A percentile compares a stretch with the other conserved stretches of the same genome.
These are phyloP conservation scores for Neodiprion lecontei DNA, from an alignment of 1,140 invertebrate species.

Conservation along the genomic window DNA sequence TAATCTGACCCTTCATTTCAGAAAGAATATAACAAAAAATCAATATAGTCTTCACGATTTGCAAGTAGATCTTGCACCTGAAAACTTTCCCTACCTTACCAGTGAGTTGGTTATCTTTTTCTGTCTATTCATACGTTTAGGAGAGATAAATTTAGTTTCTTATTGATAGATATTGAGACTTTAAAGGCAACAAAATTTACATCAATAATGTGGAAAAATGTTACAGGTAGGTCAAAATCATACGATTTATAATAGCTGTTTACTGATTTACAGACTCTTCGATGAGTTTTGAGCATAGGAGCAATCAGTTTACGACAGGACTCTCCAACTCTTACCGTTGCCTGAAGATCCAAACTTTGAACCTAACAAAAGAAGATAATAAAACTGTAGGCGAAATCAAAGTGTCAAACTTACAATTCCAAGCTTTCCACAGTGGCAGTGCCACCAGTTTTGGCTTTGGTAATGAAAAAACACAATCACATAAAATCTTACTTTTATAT, in stretches of 20 bases:
- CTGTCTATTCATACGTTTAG: not conserved
- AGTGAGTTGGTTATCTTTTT: slow-evolving; percentile 31
- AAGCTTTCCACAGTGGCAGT: slow-evolving; percentile 70
- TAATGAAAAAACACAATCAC: slow-evolving; percentile 14
- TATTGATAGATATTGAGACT: slow-evolving; percentile 12
- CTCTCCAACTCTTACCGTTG: slow-evolving; percentile 74
- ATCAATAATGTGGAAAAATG: not conserved
- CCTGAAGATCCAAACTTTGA: slow-evolving; percentile 62
- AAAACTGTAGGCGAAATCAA: slow-evolving; percentile 54
- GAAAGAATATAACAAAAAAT: slow-evolving; percentile 55
- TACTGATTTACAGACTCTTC: slow-evolving; percentile 55
- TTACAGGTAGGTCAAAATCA: not conserved
- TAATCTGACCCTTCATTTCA: slow-evolving; percentile 57
- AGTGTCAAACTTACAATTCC: slow-evolving; percentile 70
- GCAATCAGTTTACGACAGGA: slow-evolving; percentile 61
- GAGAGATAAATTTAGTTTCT: slow-evolving; percentile 16
- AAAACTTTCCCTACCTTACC: slow-evolving; percentile 33
- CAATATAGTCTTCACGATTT: slow-evolving; percentile 44
- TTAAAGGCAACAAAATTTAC: not conserved
- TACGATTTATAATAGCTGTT: slow-evolving; percentile 21
- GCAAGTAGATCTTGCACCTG: slow-evolving; percentile 31
- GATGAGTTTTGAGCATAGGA: slow-evolving; percentile 57
- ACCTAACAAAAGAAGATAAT: slow-evolving; percentile 57
- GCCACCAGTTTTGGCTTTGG: slow-evolving; percentile 56
- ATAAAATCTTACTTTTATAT: slow-evolving; percentile 24